These are phyloP conservation scores for Troglohyphantes excavatus DNA, from an alignment of 2,888 invertebrate species.

Conservation along the genomic window DNA sequence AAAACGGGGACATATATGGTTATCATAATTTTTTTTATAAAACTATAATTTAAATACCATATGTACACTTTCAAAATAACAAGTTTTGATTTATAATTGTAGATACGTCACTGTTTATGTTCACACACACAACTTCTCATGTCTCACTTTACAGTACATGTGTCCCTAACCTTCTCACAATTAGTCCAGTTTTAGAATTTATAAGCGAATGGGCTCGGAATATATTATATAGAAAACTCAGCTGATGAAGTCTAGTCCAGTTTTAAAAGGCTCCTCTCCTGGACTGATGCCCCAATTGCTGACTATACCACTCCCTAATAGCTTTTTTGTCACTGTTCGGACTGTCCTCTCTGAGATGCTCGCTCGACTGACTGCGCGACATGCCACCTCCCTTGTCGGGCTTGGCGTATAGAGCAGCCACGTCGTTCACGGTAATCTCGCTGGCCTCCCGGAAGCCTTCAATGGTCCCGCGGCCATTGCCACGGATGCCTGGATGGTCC, in stretches of 20 bases:
- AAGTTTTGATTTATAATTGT: no score
- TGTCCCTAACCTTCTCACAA: no score
- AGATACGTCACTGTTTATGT: no score
- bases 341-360: slow-evolving; percentile 71
- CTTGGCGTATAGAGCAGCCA: slow-evolving; percentile 81
- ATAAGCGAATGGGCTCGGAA: background rate
- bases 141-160: no score
- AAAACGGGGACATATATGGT: no score
- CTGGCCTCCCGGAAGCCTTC: slow-evolving; percentile 82
- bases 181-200: background rate
- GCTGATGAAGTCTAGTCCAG: background rate
- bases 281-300: slow-evolving; percentile 73
- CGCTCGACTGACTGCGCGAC: slow-evolving; percentile 59
- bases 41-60: no score
- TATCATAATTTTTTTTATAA: no score
- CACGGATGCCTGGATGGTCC: slow-evolving; percentile 83
- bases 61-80: no score
- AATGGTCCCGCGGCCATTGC: slow-evolving; percentile 80
- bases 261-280: slow-evolving; percentile 71
- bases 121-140: no score
- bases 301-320: slow-evolving; percentile 76
- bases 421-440: slow-evolving; percentile 83
- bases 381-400: slow-evolving; percentile 85
- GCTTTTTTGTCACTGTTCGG: slow-evolving; percentile 70
- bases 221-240: background rate